Evolutionary conservation across 2,888 invertebrate genomes (phyloP).

Genomic region (Piscicola geometra): DNA sequence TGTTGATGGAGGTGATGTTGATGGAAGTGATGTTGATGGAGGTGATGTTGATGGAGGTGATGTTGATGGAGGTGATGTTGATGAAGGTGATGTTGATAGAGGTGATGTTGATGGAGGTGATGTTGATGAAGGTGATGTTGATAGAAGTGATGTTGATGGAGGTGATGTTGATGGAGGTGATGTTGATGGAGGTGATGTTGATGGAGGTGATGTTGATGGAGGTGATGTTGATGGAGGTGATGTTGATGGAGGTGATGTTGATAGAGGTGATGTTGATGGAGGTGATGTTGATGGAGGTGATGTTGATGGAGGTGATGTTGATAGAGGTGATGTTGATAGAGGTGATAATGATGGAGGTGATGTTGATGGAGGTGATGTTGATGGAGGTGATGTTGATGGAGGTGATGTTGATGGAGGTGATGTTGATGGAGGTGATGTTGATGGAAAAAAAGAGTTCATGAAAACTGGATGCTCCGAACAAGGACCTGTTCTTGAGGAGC

Average conservation of each 20-base stretch:
- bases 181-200: constrained; percentile 19
- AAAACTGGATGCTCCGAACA: no score
- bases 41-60: no score
- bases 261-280: background rate
- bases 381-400: no score
- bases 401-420: no score
- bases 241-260: background rate
- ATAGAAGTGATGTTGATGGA: constrained; percentile 30
- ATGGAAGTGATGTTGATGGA: no score
- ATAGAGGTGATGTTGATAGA: no score
- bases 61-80: no score
- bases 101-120: constrained; percentile 15
- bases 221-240: no score
- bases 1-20: background rate
- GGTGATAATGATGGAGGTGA: background rate
- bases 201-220: constrained; percentile 8
- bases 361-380: background rate
- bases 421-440: no score
- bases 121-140: constrained; percentile 12
- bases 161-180: constrained; percentile 30
- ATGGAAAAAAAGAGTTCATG: no score
- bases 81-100: constrained; percentile 6
- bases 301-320: background rate
- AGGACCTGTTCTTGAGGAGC: no score
- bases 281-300: background rate